These are phyloP conservation scores for Sclerurus mexicanus DNA, from an alignment of 2,113 vertebrate genomes.

Conservation along the genomic window DNA sequence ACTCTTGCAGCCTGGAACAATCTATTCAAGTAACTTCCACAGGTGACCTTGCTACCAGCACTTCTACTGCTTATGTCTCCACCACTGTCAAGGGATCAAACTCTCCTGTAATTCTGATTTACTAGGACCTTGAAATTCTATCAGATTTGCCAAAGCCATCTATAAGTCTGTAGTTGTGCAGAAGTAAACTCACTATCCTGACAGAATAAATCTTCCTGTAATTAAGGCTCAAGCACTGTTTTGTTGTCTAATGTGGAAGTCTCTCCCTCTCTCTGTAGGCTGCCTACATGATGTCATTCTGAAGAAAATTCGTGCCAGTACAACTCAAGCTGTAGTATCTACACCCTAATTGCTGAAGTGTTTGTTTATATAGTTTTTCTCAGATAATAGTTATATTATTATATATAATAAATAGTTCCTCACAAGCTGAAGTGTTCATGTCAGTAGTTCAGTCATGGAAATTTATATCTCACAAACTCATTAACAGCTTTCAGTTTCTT, in stretches of 20 bases:
- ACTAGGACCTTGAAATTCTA: neutral
- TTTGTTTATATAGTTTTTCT: neutral
- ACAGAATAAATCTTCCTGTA: neutral
- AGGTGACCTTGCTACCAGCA: neutral
- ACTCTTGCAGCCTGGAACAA: neutral
- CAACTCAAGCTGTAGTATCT: neutral
- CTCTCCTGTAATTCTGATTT: neutral
- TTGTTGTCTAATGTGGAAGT: neutral
- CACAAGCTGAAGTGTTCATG: neutral
- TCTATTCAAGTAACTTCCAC: neutral
- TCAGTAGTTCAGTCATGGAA: neutral
- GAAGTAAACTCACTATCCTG: neutral
- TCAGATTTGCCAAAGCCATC: neutral
- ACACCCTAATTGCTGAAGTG: neutral
- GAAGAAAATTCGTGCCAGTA: neutral
- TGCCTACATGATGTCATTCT: neutral
- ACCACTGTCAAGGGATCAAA: neutral
- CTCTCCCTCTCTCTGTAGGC: neutral
- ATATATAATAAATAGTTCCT: neutral
- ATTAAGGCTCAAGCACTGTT: neutral
- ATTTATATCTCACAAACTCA: neutral
- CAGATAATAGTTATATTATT: neutral
- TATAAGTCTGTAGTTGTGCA: fast-evolving
- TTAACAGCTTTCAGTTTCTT: neutral
- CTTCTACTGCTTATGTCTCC: neutral